phyloP scores from a whole-genome alignment of 2,888 invertebrate species.

The Kuschelorhynchus macadamiae region DNA sequence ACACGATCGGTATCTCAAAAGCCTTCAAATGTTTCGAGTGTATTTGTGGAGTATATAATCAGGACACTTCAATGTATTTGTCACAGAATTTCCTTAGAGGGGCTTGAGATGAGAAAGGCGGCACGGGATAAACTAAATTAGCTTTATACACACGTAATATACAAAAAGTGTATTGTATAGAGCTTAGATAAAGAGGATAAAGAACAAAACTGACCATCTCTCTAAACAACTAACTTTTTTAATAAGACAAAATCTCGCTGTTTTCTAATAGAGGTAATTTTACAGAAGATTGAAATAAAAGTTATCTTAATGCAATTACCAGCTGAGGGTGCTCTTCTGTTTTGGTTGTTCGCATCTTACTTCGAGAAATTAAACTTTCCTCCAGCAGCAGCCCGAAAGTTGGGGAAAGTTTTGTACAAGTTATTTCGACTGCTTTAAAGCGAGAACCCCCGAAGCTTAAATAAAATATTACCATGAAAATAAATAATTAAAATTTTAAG shows the following conservation, averaged over 20 bases:
- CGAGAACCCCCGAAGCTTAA: conserved; percentile 39
- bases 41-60: too few species aligned
- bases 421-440: conserved; percentile 41
- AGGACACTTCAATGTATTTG: too few species aligned
- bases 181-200: too few species aligned
- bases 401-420: conserved; percentile 38
- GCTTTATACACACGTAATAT: too few species aligned
- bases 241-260: conserved; percentile 2
- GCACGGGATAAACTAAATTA: too few species aligned
- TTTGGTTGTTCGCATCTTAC: conserved; percentile 38
- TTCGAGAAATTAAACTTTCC: conserved; percentile 45
- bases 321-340: conserved; percentile 35
- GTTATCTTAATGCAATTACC: conserved; percentile 44
- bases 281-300: conserved; percentile 51
- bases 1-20: too few species aligned
- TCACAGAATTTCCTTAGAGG: too few species aligned
- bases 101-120: too few species aligned
- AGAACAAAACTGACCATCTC: too few species aligned
- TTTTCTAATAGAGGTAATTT: conserved; percentile 47
- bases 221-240: too few species aligned
- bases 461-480: conserved; percentile 46
- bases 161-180: too few species aligned
- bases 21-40: too few species aligned
- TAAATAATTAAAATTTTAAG: conserved; percentile 49
- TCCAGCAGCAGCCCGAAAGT: conserved; percentile 38